Conservation (phyloP, 2,888 invertebrate species). For the Parascotia fuliginaria region DNA sequence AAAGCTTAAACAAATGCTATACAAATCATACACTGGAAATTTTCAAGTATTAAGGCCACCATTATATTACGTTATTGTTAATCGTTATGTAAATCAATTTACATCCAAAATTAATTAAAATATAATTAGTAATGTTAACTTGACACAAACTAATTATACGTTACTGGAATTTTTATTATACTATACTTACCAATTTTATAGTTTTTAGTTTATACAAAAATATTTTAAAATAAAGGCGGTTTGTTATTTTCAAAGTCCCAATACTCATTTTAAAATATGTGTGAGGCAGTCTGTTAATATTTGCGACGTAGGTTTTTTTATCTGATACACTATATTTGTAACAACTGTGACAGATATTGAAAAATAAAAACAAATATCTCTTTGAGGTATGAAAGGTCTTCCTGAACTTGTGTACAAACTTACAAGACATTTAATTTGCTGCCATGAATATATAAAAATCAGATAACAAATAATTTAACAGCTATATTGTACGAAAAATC, state of each 20-base stretch:
- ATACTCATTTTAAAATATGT: too few species aligned
- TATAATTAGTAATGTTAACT: constrained; percentile 41
- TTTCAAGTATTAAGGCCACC: constrained; percentile 78
- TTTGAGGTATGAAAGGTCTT: neutral
- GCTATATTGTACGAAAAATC: neutral
- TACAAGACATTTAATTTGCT: neutral
- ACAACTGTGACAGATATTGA: too few species aligned
- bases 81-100: constrained; percentile 51
- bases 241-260: constrained; percentile 14
- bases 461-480: neutral
- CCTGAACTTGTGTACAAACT: neutral
- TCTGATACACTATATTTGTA: too few species aligned
- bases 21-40: constrained; percentile 79
- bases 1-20: constrained; percentile 80
- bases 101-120: constrained; percentile 44
- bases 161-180: constrained; percentile 39
- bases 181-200: constrained; percentile 26
- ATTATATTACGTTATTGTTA: constrained; percentile 44
- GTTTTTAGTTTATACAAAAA: constrained; percentile 28
- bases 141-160: constrained; percentile 36
- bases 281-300: too few species aligned
- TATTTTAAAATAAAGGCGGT: constrained; percentile 37
- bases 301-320: too few species aligned
- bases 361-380: too few species aligned
- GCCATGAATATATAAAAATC: neutral